Percentiles rank a stretch among this genome's conserved stretches.
These are phyloP conservation scores for Parazoanthus swiftii DNA, from an alignment of 92 coral and sea anemone genomes.

Conservation along the genomic window DNA sequence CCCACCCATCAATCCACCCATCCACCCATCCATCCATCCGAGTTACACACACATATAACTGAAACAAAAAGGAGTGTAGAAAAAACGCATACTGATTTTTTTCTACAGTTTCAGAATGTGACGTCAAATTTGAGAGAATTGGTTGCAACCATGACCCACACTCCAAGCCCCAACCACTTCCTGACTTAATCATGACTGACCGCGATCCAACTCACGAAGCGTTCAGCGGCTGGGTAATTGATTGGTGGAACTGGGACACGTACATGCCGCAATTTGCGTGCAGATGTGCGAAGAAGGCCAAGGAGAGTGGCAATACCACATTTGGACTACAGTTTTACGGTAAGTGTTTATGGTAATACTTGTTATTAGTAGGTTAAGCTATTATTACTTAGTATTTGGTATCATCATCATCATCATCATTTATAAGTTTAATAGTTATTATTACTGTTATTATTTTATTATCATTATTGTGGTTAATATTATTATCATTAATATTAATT, in stretches of 20 bases:
- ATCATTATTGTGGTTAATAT: too few species aligned
- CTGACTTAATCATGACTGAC: slow-evolving; percentile 76
- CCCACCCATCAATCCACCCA: too few species aligned
- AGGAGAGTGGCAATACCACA: slow-evolving; percentile 59
- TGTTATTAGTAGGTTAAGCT: too few species aligned
- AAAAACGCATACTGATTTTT: neutral
- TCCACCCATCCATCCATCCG: too few species aligned
- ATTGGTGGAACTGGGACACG: slow-evolving; percentile 91
- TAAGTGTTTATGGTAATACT: slow-evolving; percentile 1
- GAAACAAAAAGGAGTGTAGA: too few species aligned
- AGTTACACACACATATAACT: too few species aligned
- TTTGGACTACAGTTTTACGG: slow-evolving; percentile 91
- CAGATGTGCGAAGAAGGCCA: slow-evolving; percentile 76
- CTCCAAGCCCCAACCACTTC: slow-evolving; percentile 58
- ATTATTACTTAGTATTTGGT: too few species aligned
- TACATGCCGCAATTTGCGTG: slow-evolving; percentile 77
- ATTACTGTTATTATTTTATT: too few species aligned
- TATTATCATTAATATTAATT: too few species aligned
- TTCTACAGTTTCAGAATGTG: slow-evolving; percentile 61
- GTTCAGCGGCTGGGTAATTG: slow-evolving; percentile 59
- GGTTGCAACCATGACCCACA: slow-evolving; percentile 75
- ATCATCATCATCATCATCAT: too few species aligned
- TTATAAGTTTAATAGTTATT: too few species aligned
- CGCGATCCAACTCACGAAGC: slow-evolving; percentile 48
- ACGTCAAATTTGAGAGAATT: slow-evolving; percentile 62